Evolutionary conservation across 2,797 vertebrate species (phyloP), one percentile per base, ranked within the genome.

Genomic region (Morus bassanus): DNA sequence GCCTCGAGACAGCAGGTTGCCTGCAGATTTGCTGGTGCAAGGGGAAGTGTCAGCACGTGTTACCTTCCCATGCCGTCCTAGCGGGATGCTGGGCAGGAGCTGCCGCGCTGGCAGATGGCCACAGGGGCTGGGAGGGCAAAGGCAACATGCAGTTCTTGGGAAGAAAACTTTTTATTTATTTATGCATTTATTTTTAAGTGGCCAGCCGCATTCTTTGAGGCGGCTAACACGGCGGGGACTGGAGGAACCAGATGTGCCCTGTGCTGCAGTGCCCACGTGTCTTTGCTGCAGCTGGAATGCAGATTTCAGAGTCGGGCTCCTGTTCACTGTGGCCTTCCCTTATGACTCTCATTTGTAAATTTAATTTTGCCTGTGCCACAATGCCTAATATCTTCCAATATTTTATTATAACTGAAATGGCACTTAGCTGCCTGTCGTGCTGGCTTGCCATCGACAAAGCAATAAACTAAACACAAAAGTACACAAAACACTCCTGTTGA

Each of bases 201-300:
- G 13, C 22, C 31, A 53, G 37, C 27, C 3, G 1, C 8, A 10
- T 61, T 30, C 16, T 2, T 9, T 39, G 60, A 33, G 56, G 60
- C 28, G 30, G 24, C 18, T n/a, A 24, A 24, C 2, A 0, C 1
- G 6, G 43, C 17, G 14, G 19, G 30, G 7, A 24, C 17, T 30
- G 16, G 28, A 33, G 68, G 48, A 73, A 30, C 39, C 28, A 39
- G 41, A 6, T 1, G 1, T 22, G 25, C 54, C 30, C 64, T 2
- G 2, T 57, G 46, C 22, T 5, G 5, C 50, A 6, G n/a, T 9
- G 23, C 22, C 60, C 3, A 8, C 1, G 8, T 6, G 10, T 14
- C 35, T 31, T 14, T 11, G 48, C 50, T 37, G 18, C 16, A 27
- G 50, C 23, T 8, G 18, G 68, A 46, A 17, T 11, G 68, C 23